Base-by-base conservation (phyloP, 2,113 vertebrate genomes). In the Calypte anna region DNA sequence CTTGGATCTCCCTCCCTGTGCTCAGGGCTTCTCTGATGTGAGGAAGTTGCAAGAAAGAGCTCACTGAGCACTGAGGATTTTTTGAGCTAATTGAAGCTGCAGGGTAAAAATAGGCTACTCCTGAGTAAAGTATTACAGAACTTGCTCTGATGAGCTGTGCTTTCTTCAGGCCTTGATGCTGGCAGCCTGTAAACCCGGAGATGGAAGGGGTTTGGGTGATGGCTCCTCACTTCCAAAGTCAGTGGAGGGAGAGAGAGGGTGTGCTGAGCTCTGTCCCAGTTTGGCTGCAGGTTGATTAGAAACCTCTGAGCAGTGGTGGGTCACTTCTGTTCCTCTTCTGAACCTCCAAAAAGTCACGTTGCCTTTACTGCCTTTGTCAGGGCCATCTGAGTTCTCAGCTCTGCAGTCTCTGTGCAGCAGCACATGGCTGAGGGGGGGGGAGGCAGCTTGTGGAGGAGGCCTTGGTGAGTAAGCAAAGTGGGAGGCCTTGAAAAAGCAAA, bases 261-360 rank as follows among this genome's bases (percentile, higher is more conserved):
- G 74, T 55, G 50, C 77, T 59, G 84, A 24, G 70, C 59, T 33
- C 62, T 54, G 15, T 40, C 51, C 22, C 22, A n/a, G 33, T 22
- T 62, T 0, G 4, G 86, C 58, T 27, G 9, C n/a, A 15, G 50
- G 24, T 14, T 55, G 67, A 13, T 64, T 19, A 61, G 48, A 69
- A 44, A 12, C 27, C 40, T 24, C 30, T 12, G 58, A 79, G 78
- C 48, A 53, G 43, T 46, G 28, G 12, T 4, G 14, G 55, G 31
- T 30, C 5, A 20, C 9, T 21, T 17, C 17, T 30, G 20, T 15
- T 73, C 43, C 54, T 82, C 40, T 51, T 66, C 58, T 8, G 22
- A 43, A 8, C 1, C 6, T 16, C 69, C 48, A 28, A 8, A 36
- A 18, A 54, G 27, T 24, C n/a, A 9, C 0, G 0, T 4, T 14